Percentiles rank a stretch among this genome's conserved stretches.
Conservation (phyloP, 2,797 vertebrate species). For the Pachyuromys duprasi region DNA sequence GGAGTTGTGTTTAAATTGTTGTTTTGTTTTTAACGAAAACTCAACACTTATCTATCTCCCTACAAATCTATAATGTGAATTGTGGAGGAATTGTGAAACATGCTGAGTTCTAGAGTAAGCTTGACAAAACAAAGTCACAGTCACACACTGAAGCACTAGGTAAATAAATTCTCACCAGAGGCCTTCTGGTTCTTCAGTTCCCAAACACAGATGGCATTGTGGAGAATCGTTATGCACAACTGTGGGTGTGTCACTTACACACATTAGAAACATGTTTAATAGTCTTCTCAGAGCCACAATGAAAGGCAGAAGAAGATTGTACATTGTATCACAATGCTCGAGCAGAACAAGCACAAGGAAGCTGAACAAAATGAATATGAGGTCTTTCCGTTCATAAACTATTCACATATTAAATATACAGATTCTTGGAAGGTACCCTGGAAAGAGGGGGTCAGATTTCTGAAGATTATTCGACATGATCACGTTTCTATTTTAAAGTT, state of each 20-base stretch:
- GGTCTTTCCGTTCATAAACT: constrained; percentile 37
- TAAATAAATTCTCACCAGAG: background rate
- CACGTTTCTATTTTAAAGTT: constrained; percentile 49
- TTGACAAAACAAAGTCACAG: background rate
- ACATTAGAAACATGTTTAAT: background rate
- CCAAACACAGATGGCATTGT: background rate
- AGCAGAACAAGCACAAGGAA: background rate
- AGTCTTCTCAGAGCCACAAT: background rate
- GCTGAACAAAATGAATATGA: background rate
- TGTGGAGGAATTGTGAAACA: background rate
- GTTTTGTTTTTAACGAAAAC: background rate
- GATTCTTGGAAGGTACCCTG: background rate
- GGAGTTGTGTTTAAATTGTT: background rate
- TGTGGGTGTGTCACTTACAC: background rate
- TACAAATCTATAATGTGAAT: background rate
- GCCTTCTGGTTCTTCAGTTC: background rate
- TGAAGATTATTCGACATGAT: background rate
- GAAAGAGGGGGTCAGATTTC: background rate
- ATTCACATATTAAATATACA: background rate
- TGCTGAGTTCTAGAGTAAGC: background rate
- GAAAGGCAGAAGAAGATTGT: background rate
- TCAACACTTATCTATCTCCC: background rate
- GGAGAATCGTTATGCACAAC: background rate
- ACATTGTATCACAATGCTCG: background rate
- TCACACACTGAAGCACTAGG: background rate